Conservation (phyloP, 2,113 vertebrate genomes). For the Chloropsis cyanopogon region DNA sequence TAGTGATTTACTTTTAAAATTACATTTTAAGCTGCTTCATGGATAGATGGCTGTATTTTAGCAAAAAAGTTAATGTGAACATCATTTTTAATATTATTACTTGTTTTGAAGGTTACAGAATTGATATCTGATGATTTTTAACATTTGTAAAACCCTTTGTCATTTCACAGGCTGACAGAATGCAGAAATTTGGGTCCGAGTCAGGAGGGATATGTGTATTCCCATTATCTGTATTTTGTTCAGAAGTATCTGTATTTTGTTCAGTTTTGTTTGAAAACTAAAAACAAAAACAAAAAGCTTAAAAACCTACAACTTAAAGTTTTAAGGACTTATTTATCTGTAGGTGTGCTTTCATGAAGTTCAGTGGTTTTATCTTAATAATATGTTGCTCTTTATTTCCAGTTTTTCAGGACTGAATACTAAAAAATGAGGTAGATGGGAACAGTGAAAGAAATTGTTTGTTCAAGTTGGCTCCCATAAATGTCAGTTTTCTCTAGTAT, state of each 20-base stretch:
- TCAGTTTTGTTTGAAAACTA: slow-evolving; percentile 9
- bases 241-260: background rate
- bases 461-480: background rate
- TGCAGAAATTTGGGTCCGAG: background rate
- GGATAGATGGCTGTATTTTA: background rate
- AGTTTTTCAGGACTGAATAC: background rate
- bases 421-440: background rate
- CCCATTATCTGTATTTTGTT: background rate
- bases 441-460: background rate
- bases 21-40: background rate
- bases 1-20: background rate
- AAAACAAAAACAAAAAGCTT: background rate
- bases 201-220: background rate
- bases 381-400: background rate
- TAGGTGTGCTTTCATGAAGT: background rate
- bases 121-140: background rate
- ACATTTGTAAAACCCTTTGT: background rate
- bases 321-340: background rate
- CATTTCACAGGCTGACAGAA: background rate
- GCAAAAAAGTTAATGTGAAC: background rate
- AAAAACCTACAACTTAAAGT: background rate
- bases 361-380: background rate
- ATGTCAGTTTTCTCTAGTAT: background rate
- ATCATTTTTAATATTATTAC: background rate
- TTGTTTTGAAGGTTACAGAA: background rate